Percentiles rank a stretch among this genome's conserved stretches.
These are phyloP conservation scores for Trissolcus brochymenae DNA, from an alignment of 2,888 invertebrate genomes.

Conservation along the genomic window DNA sequence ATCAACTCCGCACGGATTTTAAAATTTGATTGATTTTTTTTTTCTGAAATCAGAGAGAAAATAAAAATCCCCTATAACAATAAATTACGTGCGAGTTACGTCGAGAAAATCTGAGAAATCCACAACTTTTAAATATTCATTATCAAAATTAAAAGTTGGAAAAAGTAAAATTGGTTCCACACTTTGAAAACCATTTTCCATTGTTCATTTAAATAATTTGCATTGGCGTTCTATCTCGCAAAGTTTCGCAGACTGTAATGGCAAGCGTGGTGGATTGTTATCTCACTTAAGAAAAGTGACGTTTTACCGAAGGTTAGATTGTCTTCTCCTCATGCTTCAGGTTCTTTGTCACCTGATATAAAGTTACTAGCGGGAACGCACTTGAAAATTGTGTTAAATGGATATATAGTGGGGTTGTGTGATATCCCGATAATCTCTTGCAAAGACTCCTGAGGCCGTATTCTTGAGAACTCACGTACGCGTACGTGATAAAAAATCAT, in stretches of 20 bases:
- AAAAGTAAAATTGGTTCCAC: too few species aligned
- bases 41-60: too few species aligned
- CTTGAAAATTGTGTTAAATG: slow-evolving; percentile 55
- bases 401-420: slow-evolving; percentile 50
- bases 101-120: too few species aligned
- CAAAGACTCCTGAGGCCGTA: slow-evolving; percentile 49
- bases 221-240: neutral
- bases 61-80: too few species aligned
- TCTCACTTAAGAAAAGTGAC: slow-evolving; percentile 30
- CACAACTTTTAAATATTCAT: too few species aligned
- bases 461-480: slow-evolving; percentile 54
- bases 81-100: too few species aligned
- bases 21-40: neutral
- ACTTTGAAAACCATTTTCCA: too few species aligned
- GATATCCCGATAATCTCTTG: slow-evolving; percentile 47
- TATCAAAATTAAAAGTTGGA: neutral
- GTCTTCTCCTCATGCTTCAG: slow-evolving; percentile 25
- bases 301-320: slow-evolving; percentile 20
- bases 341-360: slow-evolving; percentile 44
- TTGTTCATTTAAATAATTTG: too few species aligned
- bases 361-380: slow-evolving; percentile 44
- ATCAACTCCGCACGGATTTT: neutral
- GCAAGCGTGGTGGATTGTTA: slow-evolving; percentile 5
- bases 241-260: neutral
- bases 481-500: slow-evolving; percentile 56